Base-by-base conservation (phyloP, 2,888 invertebrate species). In the Heptascelio sp. region DNA sequence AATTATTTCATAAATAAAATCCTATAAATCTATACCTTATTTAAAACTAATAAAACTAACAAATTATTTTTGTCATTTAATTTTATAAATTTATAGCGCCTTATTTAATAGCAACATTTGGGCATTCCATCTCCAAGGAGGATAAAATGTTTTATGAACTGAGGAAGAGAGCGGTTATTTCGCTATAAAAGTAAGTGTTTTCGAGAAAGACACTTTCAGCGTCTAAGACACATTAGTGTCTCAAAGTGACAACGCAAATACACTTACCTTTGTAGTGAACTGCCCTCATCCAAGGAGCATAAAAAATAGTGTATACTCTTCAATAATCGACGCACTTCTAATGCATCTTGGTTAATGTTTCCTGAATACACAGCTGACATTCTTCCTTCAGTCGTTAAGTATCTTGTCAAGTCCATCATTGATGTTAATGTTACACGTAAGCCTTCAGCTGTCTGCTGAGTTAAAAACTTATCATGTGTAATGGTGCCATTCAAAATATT, bases 391-490 rank as follows among this genome's bases (percentile, higher is more conserved):
- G 3, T 11, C 11, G 19, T 49, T 17, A 49, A 49, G 19, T 49
- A 17, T 17, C 13, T 49, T 17, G 49, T 49, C 5, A 13, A 19
- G 19, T 49, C 49, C 19, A 49, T 17, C 49, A 49, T 53, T 25
- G 23, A 51, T 21, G 9, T 21, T 21, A 51, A 23, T 1, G 51
- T 23, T 9, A 51, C 23, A 11, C 51, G 51, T 23, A 51, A 23
- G 23, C 23, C 51, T 51, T 51, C 51, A 23, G 51, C 51, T 11
- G 55, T 55, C 55, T 26, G 55, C n/a, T 26, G 55, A 26, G 55
- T 55, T 55, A 55, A 59, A 59, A 59, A 59, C 19, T 59, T 59
- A 5, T 59, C 34, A 17, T 9, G 34, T 40, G 1, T 21, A 23
- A 60, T 40, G 5, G 5, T 23, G n/a, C 60, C 25, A 23, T 40